Evolutionary conservation across 2,888 invertebrate genomes (phyloP), one percentile per base, ranked within the genome.

Genomic region (Quadroppia sp.): DNA sequence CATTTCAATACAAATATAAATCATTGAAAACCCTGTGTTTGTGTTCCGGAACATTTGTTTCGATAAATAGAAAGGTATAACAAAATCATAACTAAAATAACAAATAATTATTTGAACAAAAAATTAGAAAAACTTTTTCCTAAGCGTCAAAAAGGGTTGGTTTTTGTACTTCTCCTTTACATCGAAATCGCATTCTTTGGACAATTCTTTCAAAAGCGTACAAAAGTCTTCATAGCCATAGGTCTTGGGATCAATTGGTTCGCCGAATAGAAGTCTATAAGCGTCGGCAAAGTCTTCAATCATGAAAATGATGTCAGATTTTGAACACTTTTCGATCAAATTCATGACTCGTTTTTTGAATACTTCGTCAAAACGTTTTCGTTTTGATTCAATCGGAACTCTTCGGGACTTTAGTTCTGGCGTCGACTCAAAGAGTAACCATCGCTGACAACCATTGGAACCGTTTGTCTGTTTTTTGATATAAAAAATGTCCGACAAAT

Each of bases 161-260:
- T n/a, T n/a, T 36, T 36, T 64, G 0, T n/a, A 4, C 36, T 32
- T 32, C 17, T 64, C 64, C 36, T 64, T 64, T 1, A 64, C 36
- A 64, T 64, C 64, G n/a, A 64, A 28, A 64, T 64, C 64, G n/a
- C 15, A n/a, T 30, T 36, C 36, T 64, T 64, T 64, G 6, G 36
- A 36, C 20, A 64, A 20, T 30, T 32, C 32, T n/a, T 9, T 64
- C 3, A 64, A 32, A 4, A 64, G 36, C 11, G 1, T 2, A n/a
- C 17, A n/a, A 1, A 64, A n/a, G 36, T 9, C 9, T n/a, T 36
- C 17, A 20, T 32, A 64, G n/a, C 64, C 64, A 20, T 36, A 64
- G n/a, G 2, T 9, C 17, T 64, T 32, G 1, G 64, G n/a, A n/a
- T 64, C 64, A n/a, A 64, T 64, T 17, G 3, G 3, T n/a, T 64